Evolutionary conservation across 2,888 invertebrate species (phyloP), one percentile per base, ranked within the genome.

Genomic region (Dynastes grantii): DNA sequence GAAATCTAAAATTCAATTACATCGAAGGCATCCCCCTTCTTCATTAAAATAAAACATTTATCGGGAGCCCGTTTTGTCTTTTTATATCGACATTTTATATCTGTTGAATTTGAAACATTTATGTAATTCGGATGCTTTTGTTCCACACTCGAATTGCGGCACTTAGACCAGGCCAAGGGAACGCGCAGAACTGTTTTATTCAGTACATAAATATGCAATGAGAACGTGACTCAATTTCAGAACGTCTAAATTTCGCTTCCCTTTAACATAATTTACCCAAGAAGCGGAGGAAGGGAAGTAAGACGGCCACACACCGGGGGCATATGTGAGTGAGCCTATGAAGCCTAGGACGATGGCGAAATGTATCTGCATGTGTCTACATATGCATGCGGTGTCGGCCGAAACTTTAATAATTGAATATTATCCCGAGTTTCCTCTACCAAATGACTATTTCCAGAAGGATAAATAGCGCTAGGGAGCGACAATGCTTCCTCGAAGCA

Each of bases 121-220:
- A 78, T 78, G 76, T 68, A 55, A 76, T 70, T 58, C 76, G 78
- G 75, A 58, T 67, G 55, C 68, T 78, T 78, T 78, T 76, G 68
- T 76, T 76, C 37, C 49, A 27, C 16, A 53, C 55, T 32, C 70
- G 75, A 76, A 78, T 70, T 76, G 76, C 76, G 58, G 67, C 76
- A 68, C 76, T 78, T 78, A 78, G 75, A 37, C 68, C 53, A 37
- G 55, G 0, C 76, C 73, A 11, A 58, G 58, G 58, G 73, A 76
- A 53, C 76, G 32, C 61, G 63, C 78, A 11, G 58, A 63, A 68
- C 78, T 78, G 76, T 78, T 78, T 78, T 78, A 78, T 78, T 78
- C 76, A 76, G 75, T 65, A 67, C 78, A 78, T 78, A 78, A 78
- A 78, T 78, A 78, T 76, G 76, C 78, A 78, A 78, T 76, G 78